Conservation (phyloP, 2,797 vertebrate genomes). For the Cyclura pinguis region DNA sequence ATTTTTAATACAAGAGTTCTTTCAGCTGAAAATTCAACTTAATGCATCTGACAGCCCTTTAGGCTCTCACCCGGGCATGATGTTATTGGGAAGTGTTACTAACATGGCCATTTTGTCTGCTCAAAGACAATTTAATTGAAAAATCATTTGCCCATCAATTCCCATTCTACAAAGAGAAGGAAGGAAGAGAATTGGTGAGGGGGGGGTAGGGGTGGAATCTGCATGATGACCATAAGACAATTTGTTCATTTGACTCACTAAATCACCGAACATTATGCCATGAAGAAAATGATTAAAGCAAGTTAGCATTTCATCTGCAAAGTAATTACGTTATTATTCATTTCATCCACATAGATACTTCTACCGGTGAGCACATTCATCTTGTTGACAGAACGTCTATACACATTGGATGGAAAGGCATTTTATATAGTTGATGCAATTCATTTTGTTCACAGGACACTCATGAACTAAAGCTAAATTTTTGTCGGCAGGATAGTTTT, state of each 20-base stretch:
- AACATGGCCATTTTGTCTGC: conserved; percentile 71
- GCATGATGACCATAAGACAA: conserved; percentile 80
- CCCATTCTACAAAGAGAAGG: conserved; percentile 71
- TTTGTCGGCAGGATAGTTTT: conserved; percentile 59
- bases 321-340: conserved; percentile 80
- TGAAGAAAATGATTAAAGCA: conserved; percentile 78
- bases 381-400: conserved; percentile 81
- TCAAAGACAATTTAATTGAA: conserved; percentile 84
- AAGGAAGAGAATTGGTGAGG: not conserved
- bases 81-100: conserved; percentile 72
- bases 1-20: conserved; percentile 43
- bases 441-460: conserved; percentile 71
- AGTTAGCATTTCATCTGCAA: conserved; percentile 76
- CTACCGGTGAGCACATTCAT: conserved; percentile 73
- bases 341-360: conserved; percentile 76
- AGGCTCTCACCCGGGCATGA: conserved; percentile 52
- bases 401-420: conserved; percentile 62
- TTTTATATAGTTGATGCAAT: conserved; percentile 77
- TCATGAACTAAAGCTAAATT: conserved; percentile 63
- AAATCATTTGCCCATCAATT: conserved; percentile 84
- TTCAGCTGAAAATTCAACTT: conserved; percentile 48
- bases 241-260: conserved; percentile 80
- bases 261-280: conserved; percentile 78
- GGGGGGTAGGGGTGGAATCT: conserved; percentile 31
- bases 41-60: conserved; percentile 60